Evolutionary conservation across 2,888 invertebrate species (phyloP).

Genomic region (Mythimna pallens): DNA sequence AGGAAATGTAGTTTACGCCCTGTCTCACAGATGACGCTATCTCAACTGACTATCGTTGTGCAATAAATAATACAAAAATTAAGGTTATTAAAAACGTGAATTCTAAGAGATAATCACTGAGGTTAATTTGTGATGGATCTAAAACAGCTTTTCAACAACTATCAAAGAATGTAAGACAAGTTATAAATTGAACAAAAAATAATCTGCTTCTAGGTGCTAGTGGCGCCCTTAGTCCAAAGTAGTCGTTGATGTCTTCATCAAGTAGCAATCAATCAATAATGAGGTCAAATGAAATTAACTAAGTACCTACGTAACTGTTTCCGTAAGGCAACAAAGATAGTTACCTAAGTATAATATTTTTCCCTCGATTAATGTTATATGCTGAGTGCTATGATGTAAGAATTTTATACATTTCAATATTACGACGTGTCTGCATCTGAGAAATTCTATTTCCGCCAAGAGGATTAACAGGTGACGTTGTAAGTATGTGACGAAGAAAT

Average conservation of each 20-base stretch:
- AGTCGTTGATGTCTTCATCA: not conserved
- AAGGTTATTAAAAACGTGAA: not conserved
- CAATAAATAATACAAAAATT: not conserved
- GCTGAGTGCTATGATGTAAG: not conserved
- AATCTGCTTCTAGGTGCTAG: too few species aligned
- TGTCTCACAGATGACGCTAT: constrained; percentile 42
- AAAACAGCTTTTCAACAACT: not conserved
- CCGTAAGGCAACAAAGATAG: not conserved
- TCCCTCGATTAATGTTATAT: not conserved
- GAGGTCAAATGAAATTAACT: not conserved
- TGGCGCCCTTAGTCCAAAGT: not conserved
- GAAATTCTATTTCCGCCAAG: constrained; percentile 57
- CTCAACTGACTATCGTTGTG: not conserved
- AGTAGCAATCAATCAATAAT: not conserved
- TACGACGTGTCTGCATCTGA: constrained; percentile 38
- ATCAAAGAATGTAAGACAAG: not conserved
- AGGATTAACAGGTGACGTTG: constrained; percentile 49
- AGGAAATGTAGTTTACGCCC: constrained; percentile 28
- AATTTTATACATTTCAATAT: constrained; percentile 36
- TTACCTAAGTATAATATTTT: not conserved
- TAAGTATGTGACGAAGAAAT: constrained; percentile 13
- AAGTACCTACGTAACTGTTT: not conserved
- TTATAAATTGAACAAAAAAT: not conserved
- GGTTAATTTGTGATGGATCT: not conserved
- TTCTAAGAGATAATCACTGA: not conserved